Conservation (phyloP, 2,113 vertebrate species). For the Catharus bicknelli region DNA sequence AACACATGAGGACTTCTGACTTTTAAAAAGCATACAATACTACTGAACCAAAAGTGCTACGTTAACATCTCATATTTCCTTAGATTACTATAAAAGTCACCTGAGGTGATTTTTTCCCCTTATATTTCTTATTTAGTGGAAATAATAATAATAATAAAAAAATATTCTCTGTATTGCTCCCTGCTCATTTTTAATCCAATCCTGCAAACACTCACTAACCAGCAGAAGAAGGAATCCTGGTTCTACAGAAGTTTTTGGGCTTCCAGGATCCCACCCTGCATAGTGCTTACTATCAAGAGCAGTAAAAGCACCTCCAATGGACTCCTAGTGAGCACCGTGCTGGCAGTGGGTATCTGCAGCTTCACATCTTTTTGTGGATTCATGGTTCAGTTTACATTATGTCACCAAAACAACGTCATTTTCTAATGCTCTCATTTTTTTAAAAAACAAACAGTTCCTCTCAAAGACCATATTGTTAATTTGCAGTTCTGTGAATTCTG, state of each 20-base stretch:
- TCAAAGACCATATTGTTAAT: not conserved
- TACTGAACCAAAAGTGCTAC: constrained; percentile 56
- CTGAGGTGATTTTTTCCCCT: not conserved
- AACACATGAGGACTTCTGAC: not conserved
- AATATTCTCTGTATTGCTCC: constrained; percentile 50
- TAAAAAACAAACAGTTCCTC: not conserved
- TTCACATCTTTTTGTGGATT: constrained; percentile 44
- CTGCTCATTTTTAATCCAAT: constrained; percentile 32
- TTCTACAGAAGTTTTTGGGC: not conserved
- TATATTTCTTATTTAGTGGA: constrained; percentile 32
- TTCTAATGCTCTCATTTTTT: not conserved
- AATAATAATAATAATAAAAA: constrained; percentile 48
- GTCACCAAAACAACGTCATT: not conserved
- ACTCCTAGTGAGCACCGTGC: not conserved
- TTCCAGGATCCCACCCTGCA: not conserved
- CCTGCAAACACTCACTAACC: not conserved
- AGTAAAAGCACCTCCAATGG: not conserved
- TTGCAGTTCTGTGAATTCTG: not conserved
- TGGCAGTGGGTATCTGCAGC: constrained; percentile 6
- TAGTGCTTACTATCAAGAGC: not conserved
- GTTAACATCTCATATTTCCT: not conserved
- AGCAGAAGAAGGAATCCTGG: not conserved
- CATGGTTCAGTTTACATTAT: constrained; percentile 43
- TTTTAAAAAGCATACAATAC: not conserved
- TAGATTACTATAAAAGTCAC: constrained; percentile 22